Evolutionary conservation across 2,888 invertebrate species (phyloP).

Genomic region (Pyrocoelia pectoralis): DNA sequence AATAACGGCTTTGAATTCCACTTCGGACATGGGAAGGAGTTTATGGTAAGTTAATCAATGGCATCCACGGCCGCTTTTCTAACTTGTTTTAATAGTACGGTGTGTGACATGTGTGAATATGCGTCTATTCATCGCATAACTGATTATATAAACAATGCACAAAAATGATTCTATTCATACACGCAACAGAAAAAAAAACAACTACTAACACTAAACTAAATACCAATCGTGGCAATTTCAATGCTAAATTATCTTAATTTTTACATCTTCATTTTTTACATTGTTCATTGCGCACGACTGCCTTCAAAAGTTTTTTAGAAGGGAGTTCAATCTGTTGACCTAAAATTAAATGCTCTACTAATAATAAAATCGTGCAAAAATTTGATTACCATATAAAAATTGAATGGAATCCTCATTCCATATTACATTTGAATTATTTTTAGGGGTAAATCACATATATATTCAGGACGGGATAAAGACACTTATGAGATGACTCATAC

Average conservation of each 20-base stretch:
- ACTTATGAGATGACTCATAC: too few species aligned
- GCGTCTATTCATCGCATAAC: not conserved
- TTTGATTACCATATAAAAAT: not conserved
- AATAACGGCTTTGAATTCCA: constrained; percentile 10
- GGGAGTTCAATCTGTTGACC: constrained; percentile 1
- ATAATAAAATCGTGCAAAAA: constrained; percentile 1
- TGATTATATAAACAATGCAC: not conserved
- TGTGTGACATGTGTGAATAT: not conserved
- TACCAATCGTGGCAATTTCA: not conserved
- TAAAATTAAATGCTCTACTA: constrained; percentile 4
- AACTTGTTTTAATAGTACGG: not conserved
- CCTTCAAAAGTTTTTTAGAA: constrained; percentile 3
- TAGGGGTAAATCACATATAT: too few species aligned
- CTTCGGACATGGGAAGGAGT: constrained; percentile 1
- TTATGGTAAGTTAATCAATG: constrained; percentile 1
- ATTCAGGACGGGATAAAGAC: too few species aligned
- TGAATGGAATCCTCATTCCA: not conserved
- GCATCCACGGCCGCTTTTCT: not conserved
- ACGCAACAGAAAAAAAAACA: not conserved
- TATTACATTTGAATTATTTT: too few species aligned
- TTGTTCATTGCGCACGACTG: constrained; percentile 8
- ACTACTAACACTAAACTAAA: too few species aligned
- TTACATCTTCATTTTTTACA: not conserved
- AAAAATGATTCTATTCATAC: not conserved
- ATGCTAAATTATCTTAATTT: not conserved